Evolutionary conservation across 2,797 vertebrate genomes (phyloP), one percentile per base, ranked within the genome.

Genomic region (Anguilla anguilla): DNA sequence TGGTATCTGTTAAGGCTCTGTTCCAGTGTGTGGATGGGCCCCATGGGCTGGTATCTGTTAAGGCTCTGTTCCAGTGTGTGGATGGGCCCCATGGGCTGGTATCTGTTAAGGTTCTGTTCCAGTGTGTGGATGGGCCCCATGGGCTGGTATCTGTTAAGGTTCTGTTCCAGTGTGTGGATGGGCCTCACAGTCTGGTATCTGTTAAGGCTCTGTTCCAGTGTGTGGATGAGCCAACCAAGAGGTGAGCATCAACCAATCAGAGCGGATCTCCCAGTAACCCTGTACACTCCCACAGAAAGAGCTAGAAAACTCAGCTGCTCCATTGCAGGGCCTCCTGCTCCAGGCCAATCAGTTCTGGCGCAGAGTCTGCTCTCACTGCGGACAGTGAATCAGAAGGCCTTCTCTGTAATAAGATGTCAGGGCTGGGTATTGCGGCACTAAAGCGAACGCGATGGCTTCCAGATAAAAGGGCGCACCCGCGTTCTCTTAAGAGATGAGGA

Each of bases 281-380:
- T 1, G 35, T 35, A 35, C 35, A 35, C 35, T 35, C 35, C 35
- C 35, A 17, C 59, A 15, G 13, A 69, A 69, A n/a, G 25, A 10
- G 10, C 67, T 31, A 69, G 67, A 31, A 7, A 72, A 31, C 28
- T 82, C 77, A 83, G 39, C 86, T 64, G 81, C 59, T 87, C 84
- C 81, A 83, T 83, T 83, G 83, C 61, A 49, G 39, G 82, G 79
- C 81, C 67, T 81, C 22, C 59, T 51, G 46, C 57, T n/a, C 28
- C 64, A n/a, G n/a, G 86, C 53, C 69, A 83, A 10, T 49, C 86
- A 82, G 55, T 46, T 83, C 81, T 49, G 61, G 55, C 17, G n/a
- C 61, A 64, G 46, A 67, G 72, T 22, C 46, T 82, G 10, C 31
- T 74, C 49, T 72, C 67, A 53, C 28, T 31, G 79, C 17, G 35